Evolutionary conservation across 1,140 invertebrate species (phyloP).

Genomic region (Hyposmocoma kahamanoa): DNA sequence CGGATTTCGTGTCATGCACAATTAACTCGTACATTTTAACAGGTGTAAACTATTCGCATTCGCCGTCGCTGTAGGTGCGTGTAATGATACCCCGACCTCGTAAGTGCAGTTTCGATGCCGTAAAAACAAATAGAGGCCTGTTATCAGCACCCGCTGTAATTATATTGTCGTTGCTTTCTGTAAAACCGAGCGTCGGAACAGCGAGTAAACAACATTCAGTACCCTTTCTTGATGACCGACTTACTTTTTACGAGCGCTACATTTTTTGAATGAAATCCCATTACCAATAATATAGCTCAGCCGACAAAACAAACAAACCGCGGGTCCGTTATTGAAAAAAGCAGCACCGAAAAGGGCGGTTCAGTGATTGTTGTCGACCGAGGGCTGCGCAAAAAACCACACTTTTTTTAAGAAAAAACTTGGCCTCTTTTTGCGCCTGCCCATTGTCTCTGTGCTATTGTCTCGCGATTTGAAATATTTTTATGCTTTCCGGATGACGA

Average conservation of each 20-base stretch:
- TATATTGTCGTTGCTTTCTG: no score
- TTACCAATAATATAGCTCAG: constrained; percentile 41
- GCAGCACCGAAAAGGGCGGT: constrained; percentile 40
- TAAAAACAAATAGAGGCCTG: no score
- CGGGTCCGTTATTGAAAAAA: constrained; percentile 58
- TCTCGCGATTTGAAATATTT: constrained; percentile 66
- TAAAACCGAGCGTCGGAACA: no score
- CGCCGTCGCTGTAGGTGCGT: no score
- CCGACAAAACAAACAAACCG: constrained; percentile 60
- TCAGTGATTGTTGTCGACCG: constrained; percentile 52
- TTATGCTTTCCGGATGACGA: constrained; percentile 69
- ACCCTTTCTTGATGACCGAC: no score
- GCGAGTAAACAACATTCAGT: no score
- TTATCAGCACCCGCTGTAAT: no score
- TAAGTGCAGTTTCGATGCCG: no score
- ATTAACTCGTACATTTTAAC: background rate
- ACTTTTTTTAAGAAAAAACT: constrained; percentile 47
- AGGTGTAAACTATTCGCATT: no score
- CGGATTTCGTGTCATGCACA: background rate
- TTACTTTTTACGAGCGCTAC: constrained; percentile 13
- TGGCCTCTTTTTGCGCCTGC: constrained; percentile 56
- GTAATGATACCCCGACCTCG: no score
- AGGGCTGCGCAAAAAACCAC: constrained; percentile 48
- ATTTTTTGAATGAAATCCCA: constrained; percentile 38
- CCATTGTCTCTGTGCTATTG: constrained; percentile 65